Conservation (phyloP, 2,797 vertebrate species). For the Tangara arthus region DNA sequence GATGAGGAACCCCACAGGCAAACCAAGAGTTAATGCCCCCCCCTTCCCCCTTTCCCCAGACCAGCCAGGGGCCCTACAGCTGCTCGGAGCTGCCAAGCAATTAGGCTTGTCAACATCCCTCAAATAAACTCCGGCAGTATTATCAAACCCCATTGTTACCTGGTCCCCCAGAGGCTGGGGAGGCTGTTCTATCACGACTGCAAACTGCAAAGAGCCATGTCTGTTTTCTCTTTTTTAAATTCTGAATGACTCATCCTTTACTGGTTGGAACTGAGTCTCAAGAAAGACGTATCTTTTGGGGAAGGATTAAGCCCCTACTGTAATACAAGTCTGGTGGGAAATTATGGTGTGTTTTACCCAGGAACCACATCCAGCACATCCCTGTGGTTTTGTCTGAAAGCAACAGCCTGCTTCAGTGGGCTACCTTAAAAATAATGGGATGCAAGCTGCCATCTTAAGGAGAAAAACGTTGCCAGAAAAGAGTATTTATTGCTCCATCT, state of each 20-base stretch:
- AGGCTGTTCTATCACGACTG: constrained; percentile 48
- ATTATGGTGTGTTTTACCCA: background rate
- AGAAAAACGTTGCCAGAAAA: constrained; percentile 23
- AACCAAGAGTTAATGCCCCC: constrained; percentile 55
- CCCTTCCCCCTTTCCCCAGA: background rate
- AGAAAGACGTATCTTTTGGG: constrained; percentile 22
- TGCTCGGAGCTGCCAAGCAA: constrained; percentile 63
- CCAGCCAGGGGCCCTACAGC: constrained; percentile 66
- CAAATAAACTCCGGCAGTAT: constrained; percentile 67
- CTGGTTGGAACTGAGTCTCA: background rate
- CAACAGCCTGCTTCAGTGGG: background rate
- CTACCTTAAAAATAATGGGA: constrained; percentile 46
- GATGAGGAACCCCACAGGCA: constrained; percentile 29
- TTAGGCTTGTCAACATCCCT: constrained; percentile 72
- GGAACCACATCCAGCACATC: background rate
- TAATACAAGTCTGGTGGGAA: constrained; percentile 7
- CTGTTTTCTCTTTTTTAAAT: background rate
- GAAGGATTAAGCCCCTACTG: background rate
- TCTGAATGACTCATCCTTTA: constrained; percentile 31
- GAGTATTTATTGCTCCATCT: constrained; percentile 53
- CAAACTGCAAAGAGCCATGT: constrained; percentile 50
- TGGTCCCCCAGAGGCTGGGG: constrained; percentile 53
- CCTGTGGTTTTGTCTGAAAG: constrained; percentile 1
- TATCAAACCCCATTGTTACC: constrained; percentile 70
- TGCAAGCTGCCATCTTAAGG: constrained; percentile 51